These are phyloP conservation scores for Nymphalis urticae DNA, from an alignment of 2,888 invertebrate species.

Conservation along the genomic window DNA sequence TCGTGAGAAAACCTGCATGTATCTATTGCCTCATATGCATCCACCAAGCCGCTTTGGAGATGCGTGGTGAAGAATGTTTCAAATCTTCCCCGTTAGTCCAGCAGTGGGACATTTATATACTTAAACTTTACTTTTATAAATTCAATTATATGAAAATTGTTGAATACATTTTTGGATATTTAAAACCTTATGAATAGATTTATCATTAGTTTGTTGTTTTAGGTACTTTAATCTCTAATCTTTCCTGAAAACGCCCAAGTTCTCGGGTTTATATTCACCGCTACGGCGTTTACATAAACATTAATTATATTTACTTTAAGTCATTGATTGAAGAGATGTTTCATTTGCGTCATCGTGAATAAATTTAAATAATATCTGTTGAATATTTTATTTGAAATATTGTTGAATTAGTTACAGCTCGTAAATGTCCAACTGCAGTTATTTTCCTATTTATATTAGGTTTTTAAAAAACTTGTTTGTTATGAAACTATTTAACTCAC, in stretches of 20 bases:
- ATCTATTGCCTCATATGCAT: too few species aligned
- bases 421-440: too few species aligned
- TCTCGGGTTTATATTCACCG: neutral
- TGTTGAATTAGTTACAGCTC: neutral
- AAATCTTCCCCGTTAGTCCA: too few species aligned
- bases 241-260: neutral
- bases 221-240: neutral
- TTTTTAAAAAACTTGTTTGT: too few species aligned
- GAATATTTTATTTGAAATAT: constrained; percentile 6
- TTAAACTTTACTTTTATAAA: too few species aligned
- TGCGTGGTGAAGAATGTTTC: too few species aligned
- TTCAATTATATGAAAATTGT: too few species aligned
- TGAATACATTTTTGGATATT: neutral
- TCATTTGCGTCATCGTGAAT: constrained; percentile 30
- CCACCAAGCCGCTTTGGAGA: too few species aligned
- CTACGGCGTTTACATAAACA: neutral
- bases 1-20: too few species aligned
- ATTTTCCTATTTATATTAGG: too few species aligned
- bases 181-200: neutral
- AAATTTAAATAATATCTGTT: constrained; percentile 21
- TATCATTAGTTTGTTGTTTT: constrained; percentile 4
- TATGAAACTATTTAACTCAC: too few species aligned
- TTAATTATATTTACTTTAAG: neutral
- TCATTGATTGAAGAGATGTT: constrained; percentile 25
- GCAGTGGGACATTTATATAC: too few species aligned